Conservation (phyloP, 2,888 invertebrate species). For the Patella pellucida region DNA sequence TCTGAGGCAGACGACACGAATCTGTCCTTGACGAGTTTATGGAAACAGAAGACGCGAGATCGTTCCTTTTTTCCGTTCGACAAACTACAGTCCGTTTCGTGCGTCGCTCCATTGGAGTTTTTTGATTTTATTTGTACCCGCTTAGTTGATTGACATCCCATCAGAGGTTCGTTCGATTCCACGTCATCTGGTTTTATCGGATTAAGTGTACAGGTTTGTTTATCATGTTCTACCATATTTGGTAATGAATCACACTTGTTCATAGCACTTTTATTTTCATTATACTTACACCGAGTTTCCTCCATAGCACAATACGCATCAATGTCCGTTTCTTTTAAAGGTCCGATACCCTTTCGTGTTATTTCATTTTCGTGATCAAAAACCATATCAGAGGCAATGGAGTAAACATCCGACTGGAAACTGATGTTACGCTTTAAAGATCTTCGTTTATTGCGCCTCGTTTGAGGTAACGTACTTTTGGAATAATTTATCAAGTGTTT, state of each 20-base stretch:
- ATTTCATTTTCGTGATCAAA: slow-evolving; percentile 1
- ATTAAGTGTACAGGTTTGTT: not conserved
- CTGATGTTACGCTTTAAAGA: not conserved
- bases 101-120: not conserved
- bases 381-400: not conserved
- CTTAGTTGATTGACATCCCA: not conserved
- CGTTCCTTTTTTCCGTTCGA: not conserved
- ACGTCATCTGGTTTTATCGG: not conserved
- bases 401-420: not conserved
- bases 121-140: not conserved
- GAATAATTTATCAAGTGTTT: not conserved
- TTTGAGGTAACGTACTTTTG: not conserved
- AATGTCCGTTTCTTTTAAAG: slow-evolving; percentile 2
- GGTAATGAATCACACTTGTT: not conserved
- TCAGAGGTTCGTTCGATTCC: not conserved
- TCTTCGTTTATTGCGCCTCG: not conserved
- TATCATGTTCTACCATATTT: not conserved
- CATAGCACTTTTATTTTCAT: not conserved
- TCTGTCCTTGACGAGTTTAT: not conserved
- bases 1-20: not conserved
- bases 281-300: not conserved
- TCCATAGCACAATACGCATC: not conserved
- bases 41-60: not conserved
- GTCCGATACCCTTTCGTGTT: not conserved
- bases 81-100: not conserved